These are phyloP conservation scores for Linhomoeus sp. DNA, from an alignment of 2,888 invertebrate genomes.

Conservation along the genomic window DNA sequence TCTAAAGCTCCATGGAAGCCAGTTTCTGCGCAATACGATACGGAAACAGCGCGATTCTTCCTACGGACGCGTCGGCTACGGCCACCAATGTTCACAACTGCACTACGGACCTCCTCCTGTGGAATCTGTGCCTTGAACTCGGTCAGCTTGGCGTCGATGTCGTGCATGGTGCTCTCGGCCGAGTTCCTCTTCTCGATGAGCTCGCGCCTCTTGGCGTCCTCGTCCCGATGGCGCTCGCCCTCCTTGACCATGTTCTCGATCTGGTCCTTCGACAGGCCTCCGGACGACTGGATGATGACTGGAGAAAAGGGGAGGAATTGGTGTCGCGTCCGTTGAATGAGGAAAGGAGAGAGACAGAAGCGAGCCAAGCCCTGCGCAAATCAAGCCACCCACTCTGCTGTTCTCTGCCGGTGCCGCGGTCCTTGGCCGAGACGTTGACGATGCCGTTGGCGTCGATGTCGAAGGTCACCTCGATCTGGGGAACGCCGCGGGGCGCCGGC, in stretches of 20 bases:
- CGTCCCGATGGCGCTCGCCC: slow-evolving; percentile 82
- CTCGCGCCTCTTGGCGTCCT: slow-evolving; percentile 74
- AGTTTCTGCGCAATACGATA: too few relatives aligned
- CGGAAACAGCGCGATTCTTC: too few relatives aligned
- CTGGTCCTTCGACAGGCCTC: slow-evolving; percentile 94
- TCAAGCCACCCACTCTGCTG: too few relatives aligned
- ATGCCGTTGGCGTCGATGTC: slow-evolving; percentile 99
- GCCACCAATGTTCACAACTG: too few relatives aligned
- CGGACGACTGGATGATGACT: slow-evolving; percentile 95
- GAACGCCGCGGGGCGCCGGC: slow-evolving; percentile 83
- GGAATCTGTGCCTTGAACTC: slow-evolving; percentile 93
- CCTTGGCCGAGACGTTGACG: slow-evolving; percentile 90
- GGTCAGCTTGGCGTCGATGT: slow-evolving; percentile 88
- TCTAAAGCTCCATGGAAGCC: too few relatives aligned
- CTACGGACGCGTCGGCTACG: too few relatives aligned
- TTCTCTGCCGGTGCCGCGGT: slow-evolving; percentile 97
- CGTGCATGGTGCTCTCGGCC: slow-evolving; percentile 88
- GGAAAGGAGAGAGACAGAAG: too few relatives aligned
- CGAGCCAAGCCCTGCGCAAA: too few relatives aligned
- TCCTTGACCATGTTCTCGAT: slow-evolving; percentile 99
- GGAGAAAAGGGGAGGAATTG: too few relatives aligned
- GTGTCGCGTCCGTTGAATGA: too few relatives aligned
- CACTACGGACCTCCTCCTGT: slow-evolving; percentile 64
- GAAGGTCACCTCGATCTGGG: slow-evolving; percentile 83
- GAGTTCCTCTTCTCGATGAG: slow-evolving; percentile 83